Evolutionary conservation across 2,888 invertebrate species (phyloP).

Genomic region (Seira ritae): DNA sequence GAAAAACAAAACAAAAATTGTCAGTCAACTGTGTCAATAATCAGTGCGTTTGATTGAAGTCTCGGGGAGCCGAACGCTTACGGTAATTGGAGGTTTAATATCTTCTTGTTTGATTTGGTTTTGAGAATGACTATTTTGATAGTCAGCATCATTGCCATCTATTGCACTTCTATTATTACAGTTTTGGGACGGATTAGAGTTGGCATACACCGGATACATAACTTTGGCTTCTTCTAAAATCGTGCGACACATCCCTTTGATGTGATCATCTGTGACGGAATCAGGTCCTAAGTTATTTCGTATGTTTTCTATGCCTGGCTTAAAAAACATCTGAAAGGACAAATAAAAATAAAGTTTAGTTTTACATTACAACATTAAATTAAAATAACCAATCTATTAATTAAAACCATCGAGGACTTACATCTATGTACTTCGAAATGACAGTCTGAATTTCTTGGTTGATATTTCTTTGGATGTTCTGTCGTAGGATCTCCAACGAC

Average conservation of each 20-base stretch:
- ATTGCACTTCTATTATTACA: slow-evolving; percentile 74
- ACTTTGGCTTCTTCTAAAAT: slow-evolving; percentile 88
- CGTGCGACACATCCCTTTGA: slow-evolving; percentile 83
- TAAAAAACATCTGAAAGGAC: slow-evolving; percentile 84
- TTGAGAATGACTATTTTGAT: slow-evolving; percentile 69
- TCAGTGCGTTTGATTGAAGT: too few species aligned
- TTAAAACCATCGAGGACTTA: slow-evolving; percentile 74
- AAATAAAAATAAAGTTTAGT: not conserved
- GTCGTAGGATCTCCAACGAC: slow-evolving; percentile 84
- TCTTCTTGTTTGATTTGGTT: slow-evolving; percentile 66
- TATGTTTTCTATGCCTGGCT: slow-evolving; percentile 87
- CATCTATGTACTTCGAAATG: slow-evolving; percentile 86
- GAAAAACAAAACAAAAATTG: too few species aligned
- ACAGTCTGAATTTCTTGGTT: slow-evolving; percentile 87
- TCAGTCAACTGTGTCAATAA: too few species aligned
- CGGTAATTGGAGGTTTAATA: slow-evolving; percentile 72
- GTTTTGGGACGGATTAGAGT: slow-evolving; percentile 69
- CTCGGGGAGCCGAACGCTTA: slow-evolving; percentile 29
- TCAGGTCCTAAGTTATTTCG: slow-evolving; percentile 85
- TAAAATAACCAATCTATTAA: not conserved
- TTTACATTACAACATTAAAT: not conserved
- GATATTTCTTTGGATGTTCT: slow-evolving; percentile 85
- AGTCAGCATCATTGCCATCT: slow-evolving; percentile 70
- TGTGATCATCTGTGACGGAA: slow-evolving; percentile 85
- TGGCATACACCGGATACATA: slow-evolving; percentile 78